Percentiles rank a stretch among this genome's conserved stretches.
These are phyloP conservation scores for Volucella inanis DNA, from an alignment of 2,888 invertebrate species.

Conservation along the genomic window DNA sequence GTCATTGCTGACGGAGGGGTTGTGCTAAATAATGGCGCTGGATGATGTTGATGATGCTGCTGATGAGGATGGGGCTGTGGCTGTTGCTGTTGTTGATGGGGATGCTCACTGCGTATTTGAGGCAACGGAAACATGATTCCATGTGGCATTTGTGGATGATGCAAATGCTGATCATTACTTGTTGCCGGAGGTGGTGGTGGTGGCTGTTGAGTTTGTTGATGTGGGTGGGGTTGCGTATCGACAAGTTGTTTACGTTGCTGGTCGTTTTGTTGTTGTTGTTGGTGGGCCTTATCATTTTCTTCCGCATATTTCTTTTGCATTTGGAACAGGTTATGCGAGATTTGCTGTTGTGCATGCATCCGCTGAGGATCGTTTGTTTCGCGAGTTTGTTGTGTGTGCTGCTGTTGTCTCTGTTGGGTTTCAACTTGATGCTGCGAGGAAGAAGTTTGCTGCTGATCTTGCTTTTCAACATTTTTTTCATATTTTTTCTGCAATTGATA, in stretches of 20 bases:
- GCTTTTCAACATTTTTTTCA: constrained; percentile 80
- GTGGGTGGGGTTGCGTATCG: constrained; percentile 78
- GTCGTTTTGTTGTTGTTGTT: constrained; percentile 77
- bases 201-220: constrained; percentile 80
- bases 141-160: constrained; percentile 82
- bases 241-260: constrained; percentile 80
- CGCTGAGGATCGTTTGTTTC: constrained; percentile 68
- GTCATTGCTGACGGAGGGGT: constrained; percentile 79
- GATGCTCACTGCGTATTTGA: constrained; percentile 80
- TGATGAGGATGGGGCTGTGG: constrained; percentile 80
- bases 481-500: constrained; percentile 81
- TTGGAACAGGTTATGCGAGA: constrained; percentile 80
- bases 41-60: constrained; percentile 80
- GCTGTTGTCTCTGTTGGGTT: constrained; percentile 76
- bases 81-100: constrained; percentile 79
- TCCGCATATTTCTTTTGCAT: constrained; percentile 79
- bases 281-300: constrained; percentile 80
- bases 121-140: constrained; percentile 82
- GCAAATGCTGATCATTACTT: constrained; percentile 79
- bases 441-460: constrained; percentile 75
- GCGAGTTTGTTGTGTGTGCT: constrained; percentile 71
- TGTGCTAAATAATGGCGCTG: constrained; percentile 80
- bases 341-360: constrained; percentile 80
- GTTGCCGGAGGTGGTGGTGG: constrained; percentile 79
- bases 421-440: constrained; percentile 80